Conservation (phyloP, 2,797 vertebrate genomes). For the Nasua narica region DNA sequence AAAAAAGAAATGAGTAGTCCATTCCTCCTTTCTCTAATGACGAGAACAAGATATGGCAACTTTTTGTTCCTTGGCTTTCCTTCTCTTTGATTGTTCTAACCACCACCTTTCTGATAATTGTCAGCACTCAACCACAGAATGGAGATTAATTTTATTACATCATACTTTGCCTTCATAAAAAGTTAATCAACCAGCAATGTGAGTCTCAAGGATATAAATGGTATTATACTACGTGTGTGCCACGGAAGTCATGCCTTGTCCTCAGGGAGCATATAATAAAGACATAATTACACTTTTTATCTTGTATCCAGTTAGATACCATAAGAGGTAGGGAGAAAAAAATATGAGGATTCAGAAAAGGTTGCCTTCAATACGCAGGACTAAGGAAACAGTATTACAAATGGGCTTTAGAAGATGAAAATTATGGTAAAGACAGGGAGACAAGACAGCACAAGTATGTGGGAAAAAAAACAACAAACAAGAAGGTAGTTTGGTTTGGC, state of each 20-base stretch:
- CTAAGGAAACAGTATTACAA: background rate
- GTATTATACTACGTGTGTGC: background rate
- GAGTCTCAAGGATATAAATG: background rate
- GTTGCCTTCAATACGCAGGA: background rate
- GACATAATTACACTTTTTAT: background rate
- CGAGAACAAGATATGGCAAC: background rate
- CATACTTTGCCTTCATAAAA: background rate
- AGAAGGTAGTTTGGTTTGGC: background rate
- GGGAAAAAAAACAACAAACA: background rate
- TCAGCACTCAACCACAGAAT: background rate
- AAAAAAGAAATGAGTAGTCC: background rate
- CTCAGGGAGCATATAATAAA: background rate
- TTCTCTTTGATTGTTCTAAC: background rate
- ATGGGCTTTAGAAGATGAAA: background rate
- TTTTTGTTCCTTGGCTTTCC: background rate
- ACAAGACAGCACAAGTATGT: background rate
- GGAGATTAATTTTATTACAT: background rate
- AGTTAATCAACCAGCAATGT: background rate
- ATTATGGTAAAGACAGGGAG: background rate
- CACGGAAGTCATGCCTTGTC: background rate
- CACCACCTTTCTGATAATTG: background rate
- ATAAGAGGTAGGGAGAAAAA: background rate
- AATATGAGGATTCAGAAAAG: background rate
- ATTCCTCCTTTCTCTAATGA: background rate
- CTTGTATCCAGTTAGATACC: background rate